Percentiles rank a stretch among this genome's conserved stretches.
Conservation (phyloP, 2,113 vertebrate species). For the Jacana jacana region DNA sequence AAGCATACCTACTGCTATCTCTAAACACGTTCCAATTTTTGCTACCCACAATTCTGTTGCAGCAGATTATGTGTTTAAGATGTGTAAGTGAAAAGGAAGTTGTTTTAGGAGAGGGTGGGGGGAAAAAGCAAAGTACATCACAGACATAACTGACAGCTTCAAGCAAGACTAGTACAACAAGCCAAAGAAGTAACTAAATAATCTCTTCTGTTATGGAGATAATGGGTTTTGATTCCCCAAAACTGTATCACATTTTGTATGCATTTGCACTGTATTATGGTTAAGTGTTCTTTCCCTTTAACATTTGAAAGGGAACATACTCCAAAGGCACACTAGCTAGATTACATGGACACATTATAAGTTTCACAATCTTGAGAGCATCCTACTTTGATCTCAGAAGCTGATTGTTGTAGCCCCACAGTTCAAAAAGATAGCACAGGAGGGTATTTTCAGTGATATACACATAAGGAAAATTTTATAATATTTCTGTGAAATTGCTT, state of each 20-base stretch:
- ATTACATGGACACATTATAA: slow-evolving; percentile 23
- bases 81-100: not conserved
- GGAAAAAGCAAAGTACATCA: not conserved
- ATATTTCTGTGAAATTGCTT: slow-evolving; percentile 71
- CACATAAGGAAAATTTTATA: slow-evolving; percentile 48
- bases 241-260: slow-evolving; percentile 42
- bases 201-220: slow-evolving; percentile 29
- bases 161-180: not conserved
- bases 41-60: not conserved
- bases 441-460: slow-evolving; percentile 60
- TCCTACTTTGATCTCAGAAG: slow-evolving; percentile 71
- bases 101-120: not conserved
- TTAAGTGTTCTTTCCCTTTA: not conserved
- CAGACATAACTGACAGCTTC: not conserved
- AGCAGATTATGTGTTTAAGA: not conserved
- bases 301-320: slow-evolving; percentile 2
- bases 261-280: slow-evolving; percentile 4
- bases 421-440: slow-evolving; percentile 36
- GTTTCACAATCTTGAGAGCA: slow-evolving; percentile 16
- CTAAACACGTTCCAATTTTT: not conserved
- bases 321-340: slow-evolving; percentile 30
- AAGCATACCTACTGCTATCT: not conserved
- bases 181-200: slow-evolving; percentile 8
- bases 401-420: slow-evolving; percentile 53
- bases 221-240: slow-evolving; percentile 44